phyloP scores from a whole-genome alignment of 2,888 invertebrate species.

The Poecilus cupreus region DNA sequence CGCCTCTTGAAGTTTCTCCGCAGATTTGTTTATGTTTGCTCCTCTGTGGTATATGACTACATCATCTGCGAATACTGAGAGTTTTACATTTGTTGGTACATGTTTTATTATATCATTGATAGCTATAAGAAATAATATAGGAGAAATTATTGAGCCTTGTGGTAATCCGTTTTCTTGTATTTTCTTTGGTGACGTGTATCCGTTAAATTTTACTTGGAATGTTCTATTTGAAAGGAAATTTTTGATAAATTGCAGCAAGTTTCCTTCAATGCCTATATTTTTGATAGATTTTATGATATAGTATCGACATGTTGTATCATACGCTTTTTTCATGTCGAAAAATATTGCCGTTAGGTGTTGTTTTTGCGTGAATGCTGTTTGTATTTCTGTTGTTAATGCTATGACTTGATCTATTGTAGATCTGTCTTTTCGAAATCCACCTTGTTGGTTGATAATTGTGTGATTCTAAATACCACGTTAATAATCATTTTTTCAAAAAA shows the following conservation, averaged over 20 bases:
- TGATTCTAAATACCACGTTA: not conserved
- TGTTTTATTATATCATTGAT: conserved; percentile 47
- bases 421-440: not conserved
- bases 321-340: too few species aligned
- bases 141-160: conserved; percentile 58
- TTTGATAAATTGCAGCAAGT: conserved; percentile 25
- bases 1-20: too few species aligned
- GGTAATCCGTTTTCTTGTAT: conserved; percentile 52
- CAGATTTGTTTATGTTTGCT: too few species aligned
- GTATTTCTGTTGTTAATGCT: not conserved
- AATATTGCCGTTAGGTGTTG: not conserved
- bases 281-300: not conserved
- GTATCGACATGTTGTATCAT: conserved; percentile 25
- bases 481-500: not conserved
- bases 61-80: not conserved
- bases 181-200: not conserved
- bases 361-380: not conserved
- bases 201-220: conserved; percentile 49
- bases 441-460: not conserved
- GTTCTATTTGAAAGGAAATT: conserved; percentile 55
- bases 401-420: not conserved
- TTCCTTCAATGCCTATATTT: not conserved
- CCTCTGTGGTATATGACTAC: too few species aligned
- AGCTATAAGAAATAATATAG: conserved; percentile 55
- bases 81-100: not conserved